A percentile compares a stretch with the other conserved stretches of the same genome.
These are phyloP conservation scores for Lysandra bellargus DNA, from an alignment of 2,888 invertebrate genomes.

Conservation along the genomic window DNA sequence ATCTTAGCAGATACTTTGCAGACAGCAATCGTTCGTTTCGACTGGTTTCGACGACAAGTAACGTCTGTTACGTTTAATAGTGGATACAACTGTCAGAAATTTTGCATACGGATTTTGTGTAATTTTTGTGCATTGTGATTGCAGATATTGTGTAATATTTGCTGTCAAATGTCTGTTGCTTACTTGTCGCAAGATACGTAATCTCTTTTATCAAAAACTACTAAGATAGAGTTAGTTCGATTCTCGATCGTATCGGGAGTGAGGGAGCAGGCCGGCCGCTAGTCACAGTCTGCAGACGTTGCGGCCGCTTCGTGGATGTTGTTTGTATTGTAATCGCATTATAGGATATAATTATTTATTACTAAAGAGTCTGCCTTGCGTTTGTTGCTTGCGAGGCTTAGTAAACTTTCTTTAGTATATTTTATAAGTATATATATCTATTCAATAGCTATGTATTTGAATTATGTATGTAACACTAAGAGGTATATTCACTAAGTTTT, in stretches of 20 bases:
- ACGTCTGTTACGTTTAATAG: too few relatives aligned
- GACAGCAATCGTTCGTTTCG: too few relatives aligned
- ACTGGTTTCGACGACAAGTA: too few relatives aligned
- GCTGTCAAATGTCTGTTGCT: not conserved
- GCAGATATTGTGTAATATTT: not conserved
- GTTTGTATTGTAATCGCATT: conserved; percentile 70
- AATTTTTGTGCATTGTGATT: not conserved
- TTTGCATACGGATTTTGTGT: not conserved
- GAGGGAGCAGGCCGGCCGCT: conserved; percentile 3
- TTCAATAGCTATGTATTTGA: conserved; percentile 1
- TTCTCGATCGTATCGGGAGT: not conserved
- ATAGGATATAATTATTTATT: conserved; percentile 68
- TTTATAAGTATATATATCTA: conserved; percentile 4
- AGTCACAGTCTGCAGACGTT: conserved; percentile 36
- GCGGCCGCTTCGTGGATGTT: conserved; percentile 44
- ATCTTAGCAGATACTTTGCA: too few relatives aligned
- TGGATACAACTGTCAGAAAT: not conserved
- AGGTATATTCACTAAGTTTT: not conserved
- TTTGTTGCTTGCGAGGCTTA: conserved; percentile 46
- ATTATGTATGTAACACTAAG: conserved; percentile 5
- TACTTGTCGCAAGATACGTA: not conserved
- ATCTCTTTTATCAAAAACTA: too few relatives aligned
- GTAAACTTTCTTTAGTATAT: not conserved
- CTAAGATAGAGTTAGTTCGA: not conserved
- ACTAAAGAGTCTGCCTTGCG: conserved; percentile 62